phyloP scores from a whole-genome alignment of 2,113 vertebrate species.

The Neomonachus schauinslandi region DNA sequence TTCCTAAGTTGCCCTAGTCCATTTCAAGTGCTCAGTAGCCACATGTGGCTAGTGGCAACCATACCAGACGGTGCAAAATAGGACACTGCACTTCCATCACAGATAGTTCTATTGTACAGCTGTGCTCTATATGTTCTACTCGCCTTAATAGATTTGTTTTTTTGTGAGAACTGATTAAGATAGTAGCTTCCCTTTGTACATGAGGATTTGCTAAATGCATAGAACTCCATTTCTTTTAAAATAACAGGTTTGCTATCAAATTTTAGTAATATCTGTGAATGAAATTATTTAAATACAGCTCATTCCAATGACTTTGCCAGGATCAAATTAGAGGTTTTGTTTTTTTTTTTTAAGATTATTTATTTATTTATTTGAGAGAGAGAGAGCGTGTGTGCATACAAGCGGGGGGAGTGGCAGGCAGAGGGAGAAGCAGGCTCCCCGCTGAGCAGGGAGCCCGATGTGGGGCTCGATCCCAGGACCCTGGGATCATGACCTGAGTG shows the following conservation, averaged over 20 bases:
- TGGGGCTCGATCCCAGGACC: too few species aligned
- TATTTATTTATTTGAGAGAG: background rate
- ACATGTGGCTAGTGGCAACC: background rate
- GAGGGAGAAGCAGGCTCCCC: too few species aligned
- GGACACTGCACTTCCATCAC: background rate
- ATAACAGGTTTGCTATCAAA: background rate
- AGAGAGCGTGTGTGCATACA: background rate
- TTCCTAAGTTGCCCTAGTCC: background rate
- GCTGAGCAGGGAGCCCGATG: too few species aligned
- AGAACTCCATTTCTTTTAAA: background rate
- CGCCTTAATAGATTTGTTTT: background rate
- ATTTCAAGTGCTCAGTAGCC: background rate
- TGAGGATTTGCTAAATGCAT: background rate
- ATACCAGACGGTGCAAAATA: background rate
- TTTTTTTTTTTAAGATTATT: background rate
- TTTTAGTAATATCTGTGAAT: background rate
- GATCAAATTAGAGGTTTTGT: background rate
- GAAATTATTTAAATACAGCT: background rate
- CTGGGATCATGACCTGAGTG: too few species aligned
- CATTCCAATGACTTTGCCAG: background rate
- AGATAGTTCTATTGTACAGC: background rate
- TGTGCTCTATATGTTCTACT: background rate
- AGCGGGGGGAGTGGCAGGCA: too few species aligned
- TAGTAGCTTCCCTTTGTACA: background rate
- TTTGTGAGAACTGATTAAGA: slow-evolving; percentile 28